Percentiles rank a stretch among this genome's conserved stretches.
Evolutionary conservation across 1,140 invertebrate genomes (phyloP).

Genomic region (Diabrotica undecimpunctata): DNA sequence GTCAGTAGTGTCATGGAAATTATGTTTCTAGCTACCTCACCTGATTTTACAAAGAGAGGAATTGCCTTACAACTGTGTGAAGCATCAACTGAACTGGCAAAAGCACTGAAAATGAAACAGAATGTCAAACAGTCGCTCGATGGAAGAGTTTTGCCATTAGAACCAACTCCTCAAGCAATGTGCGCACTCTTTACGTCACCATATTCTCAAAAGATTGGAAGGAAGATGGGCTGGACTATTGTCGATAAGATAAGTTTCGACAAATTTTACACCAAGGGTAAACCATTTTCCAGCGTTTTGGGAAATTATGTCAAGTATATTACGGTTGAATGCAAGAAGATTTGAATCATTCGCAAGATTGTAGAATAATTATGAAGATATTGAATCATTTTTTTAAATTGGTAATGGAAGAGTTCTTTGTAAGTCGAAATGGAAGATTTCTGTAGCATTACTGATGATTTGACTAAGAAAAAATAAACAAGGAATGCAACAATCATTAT

Average conservation of each 20-base stretch:
- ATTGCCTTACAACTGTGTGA: slow-evolving; percentile 54
- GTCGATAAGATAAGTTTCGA: slow-evolving; percentile 49
- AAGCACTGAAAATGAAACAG: slow-evolving; percentile 49
- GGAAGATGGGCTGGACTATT: slow-evolving; percentile 52
- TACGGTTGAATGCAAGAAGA: slow-evolving; percentile 32
- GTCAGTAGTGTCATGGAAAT: slow-evolving; percentile 61
- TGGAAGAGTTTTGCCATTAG: slow-evolving; percentile 47
- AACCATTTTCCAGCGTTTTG: slow-evolving; percentile 45
- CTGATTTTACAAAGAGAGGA: slow-evolving; percentile 49
- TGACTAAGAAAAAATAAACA: too few relatives aligned
- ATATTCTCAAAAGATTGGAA: slow-evolving; percentile 56
- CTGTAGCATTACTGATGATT: too few relatives aligned
- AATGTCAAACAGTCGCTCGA: slow-evolving; percentile 45
- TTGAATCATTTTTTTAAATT: too few relatives aligned
- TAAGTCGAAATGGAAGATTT: too few relatives aligned
- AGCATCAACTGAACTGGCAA: slow-evolving; percentile 53
- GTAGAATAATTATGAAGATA: too few relatives aligned
- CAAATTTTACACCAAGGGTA: slow-evolving; percentile 53
- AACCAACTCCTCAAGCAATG: slow-evolving; percentile 52
- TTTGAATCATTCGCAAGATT: neutral
- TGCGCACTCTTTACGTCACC: slow-evolving; percentile 57
- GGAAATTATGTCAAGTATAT: slow-evolving; percentile 16
- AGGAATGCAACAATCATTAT: too few relatives aligned
- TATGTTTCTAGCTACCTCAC: slow-evolving; percentile 60
- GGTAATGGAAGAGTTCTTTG: too few relatives aligned